Percentiles rank a stretch among this genome's conserved stretches.
These are phyloP conservation scores for Clostera curtula DNA, from an alignment of 2,888 invertebrate genomes.

Conservation along the genomic window DNA sequence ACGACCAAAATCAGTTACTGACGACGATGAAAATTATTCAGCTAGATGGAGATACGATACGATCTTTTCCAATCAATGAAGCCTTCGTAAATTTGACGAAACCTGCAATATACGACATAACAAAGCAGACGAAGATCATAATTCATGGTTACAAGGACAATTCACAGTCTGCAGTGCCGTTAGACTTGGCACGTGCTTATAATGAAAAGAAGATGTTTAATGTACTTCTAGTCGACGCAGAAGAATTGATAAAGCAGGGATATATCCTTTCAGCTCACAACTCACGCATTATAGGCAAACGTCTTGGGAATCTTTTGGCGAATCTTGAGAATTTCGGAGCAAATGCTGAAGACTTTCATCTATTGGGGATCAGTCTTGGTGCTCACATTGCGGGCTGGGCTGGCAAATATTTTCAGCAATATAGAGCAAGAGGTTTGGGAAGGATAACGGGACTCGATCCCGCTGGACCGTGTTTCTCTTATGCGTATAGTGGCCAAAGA, in stretches of 20 bases:
- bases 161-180: constrained; percentile 56
- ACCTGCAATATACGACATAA: constrained; percentile 52
- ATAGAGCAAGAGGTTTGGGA: constrained; percentile 49
- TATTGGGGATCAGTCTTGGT: constrained; percentile 75
- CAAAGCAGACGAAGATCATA: constrained; percentile 61
- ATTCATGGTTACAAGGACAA: constrained; percentile 67
- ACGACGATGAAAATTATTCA: constrained; percentile 59
- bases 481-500: constrained; percentile 54
- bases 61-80: constrained; percentile 50
- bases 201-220: constrained; percentile 63
- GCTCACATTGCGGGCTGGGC: constrained; percentile 74
- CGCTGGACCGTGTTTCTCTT: constrained; percentile 67
- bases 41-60: constrained; percentile 34
- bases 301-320: constrained; percentile 67
- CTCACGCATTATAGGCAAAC: constrained; percentile 64
- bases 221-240: constrained; percentile 61
- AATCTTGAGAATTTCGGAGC: constrained; percentile 60
- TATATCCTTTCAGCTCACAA: constrained; percentile 62
- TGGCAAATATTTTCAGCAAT: constrained; percentile 59
- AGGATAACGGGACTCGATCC: constrained; percentile 68
- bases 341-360: constrained; percentile 64
- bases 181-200: constrained; percentile 57
- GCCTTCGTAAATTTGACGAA: constrained; percentile 48
- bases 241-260: constrained; percentile 56
- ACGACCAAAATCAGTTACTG: constrained; percentile 42